These are phyloP conservation scores for Hippopotamyrus pictus DNA, from an alignment of 2,797 vertebrate genomes.

Conservation along the genomic window DNA sequence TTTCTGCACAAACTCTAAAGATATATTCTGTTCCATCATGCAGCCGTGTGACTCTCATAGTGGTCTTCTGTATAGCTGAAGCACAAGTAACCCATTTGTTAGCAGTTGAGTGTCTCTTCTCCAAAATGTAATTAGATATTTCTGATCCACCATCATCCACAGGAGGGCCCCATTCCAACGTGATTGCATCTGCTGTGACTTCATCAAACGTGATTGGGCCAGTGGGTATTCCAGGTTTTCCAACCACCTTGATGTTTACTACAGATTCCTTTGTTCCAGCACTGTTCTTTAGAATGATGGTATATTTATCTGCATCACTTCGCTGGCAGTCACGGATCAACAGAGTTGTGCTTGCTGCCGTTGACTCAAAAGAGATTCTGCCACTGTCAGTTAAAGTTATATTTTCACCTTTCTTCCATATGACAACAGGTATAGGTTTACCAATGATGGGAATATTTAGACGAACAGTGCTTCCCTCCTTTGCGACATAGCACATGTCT, in stretches of 20 bases:
- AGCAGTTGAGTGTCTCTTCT: constrained; percentile 87
- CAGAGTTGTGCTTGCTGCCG: constrained; percentile 77
- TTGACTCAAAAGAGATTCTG: constrained; percentile 80
- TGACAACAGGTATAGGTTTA: constrained; percentile 72
- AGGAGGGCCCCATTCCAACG: constrained; percentile 91
- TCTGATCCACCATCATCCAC: constrained; percentile 92
- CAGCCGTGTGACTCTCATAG: constrained; percentile 87
- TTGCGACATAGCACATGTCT: constrained; percentile 78
- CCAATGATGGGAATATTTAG: constrained; percentile 86
- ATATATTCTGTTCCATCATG: constrained; percentile 91
- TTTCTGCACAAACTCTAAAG: constrained; percentile 95
- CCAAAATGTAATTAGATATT: constrained; percentile 93
- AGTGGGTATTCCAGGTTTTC: constrained; percentile 91
- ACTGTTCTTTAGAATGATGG: constrained; percentile 74
- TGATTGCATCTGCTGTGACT: constrained; percentile 90
- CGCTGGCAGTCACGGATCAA: constrained; percentile 88
- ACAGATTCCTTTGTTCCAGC: constrained; percentile 83
- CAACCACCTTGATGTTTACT: constrained; percentile 85
- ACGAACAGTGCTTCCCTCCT: constrained; percentile 85
- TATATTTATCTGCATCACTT: constrained; percentile 84
- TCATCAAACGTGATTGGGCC: constrained; percentile 92
- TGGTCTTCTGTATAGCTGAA: constrained; percentile 93
- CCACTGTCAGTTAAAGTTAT: constrained; percentile 72
- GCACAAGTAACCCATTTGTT: constrained; percentile 95
- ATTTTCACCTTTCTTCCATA: constrained; percentile 87